These are phyloP conservation scores for Poecilia gillii DNA, from an alignment of 2,797 vertebrate species.

Conservation along the genomic window DNA sequence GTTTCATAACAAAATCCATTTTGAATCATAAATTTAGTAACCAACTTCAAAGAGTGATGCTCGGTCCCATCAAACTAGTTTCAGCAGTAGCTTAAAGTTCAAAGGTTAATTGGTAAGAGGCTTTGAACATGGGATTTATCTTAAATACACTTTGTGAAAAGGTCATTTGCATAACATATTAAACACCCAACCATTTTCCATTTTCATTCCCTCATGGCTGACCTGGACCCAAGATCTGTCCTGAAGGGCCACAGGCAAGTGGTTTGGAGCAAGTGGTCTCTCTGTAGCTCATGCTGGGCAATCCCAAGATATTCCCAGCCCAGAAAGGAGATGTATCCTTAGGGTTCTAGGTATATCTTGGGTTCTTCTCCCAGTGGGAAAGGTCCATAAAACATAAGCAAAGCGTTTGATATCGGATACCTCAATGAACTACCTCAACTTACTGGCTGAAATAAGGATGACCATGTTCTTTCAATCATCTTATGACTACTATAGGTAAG, in stretches of 20 bases:
- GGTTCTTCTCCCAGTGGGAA: background rate
- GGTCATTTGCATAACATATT: conserved; percentile 11
- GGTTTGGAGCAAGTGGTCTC: background rate
- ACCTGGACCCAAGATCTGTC: background rate
- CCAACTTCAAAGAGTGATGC: conserved; percentile 14
- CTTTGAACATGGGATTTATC: conserved; percentile 14
- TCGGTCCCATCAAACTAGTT: background rate
- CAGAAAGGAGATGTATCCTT: background rate
- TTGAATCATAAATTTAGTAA: background rate
- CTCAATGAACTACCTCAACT: background rate
- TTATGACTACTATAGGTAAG: background rate
- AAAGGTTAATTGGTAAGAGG: conserved; percentile 25
- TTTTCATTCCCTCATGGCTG: background rate
- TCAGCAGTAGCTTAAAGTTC: conserved; percentile 10
- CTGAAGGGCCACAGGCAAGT: background rate
- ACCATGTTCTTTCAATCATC: background rate
- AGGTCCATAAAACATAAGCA: background rate
- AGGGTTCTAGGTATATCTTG: background rate
- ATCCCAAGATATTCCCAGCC: background rate
- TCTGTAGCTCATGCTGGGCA: background rate
- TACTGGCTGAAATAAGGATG: too few relatives aligned
- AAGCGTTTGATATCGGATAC: background rate
- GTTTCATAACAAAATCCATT: background rate
- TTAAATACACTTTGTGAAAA: background rate
- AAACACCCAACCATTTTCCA: conserved; percentile 1